Conservation (phyloP, 2,888 invertebrate genomes). For the Anarsia innoxiella region DNA sequence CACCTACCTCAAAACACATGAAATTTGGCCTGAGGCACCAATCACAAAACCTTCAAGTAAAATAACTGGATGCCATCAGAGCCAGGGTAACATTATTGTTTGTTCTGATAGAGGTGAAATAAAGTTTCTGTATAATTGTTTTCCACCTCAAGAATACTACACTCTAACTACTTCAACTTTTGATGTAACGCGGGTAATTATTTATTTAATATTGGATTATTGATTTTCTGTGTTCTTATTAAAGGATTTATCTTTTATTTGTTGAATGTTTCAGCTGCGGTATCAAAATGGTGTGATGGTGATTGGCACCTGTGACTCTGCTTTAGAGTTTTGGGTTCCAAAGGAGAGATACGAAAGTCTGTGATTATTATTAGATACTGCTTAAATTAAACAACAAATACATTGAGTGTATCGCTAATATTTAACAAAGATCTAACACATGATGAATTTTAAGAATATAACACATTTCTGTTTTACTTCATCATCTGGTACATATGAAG, state of each 20-base stretch:
- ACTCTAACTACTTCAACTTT: constrained; percentile 46
- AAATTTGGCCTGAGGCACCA: constrained; percentile 54
- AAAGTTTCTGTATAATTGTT: constrained; percentile 60
- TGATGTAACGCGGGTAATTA: constrained; percentile 59
- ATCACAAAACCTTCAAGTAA: constrained; percentile 50
- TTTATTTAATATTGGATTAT: background rate
- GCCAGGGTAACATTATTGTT: constrained; percentile 52
- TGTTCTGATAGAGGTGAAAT: constrained; percentile 66
- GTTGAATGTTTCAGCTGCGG: constrained; percentile 50
- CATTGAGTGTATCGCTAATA: background rate
- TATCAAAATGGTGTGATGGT: constrained; percentile 65
- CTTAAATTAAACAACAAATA: too few species aligned
- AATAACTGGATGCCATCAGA: constrained; percentile 57
- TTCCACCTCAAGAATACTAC: constrained; percentile 55
- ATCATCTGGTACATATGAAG: too few species aligned
- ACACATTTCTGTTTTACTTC: too few species aligned
- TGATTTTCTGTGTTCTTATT: too few species aligned
- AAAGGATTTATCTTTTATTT: background rate
- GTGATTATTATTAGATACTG: constrained; percentile 12
- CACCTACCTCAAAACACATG: constrained; percentile 40
- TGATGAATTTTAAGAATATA: too few species aligned
- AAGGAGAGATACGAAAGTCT: constrained; percentile 31
- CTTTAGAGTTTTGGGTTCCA: constrained; percentile 69
- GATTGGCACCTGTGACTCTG: constrained; percentile 65
- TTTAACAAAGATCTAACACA: too few species aligned